Percentiles rank a stretch among this genome's conserved stretches.
Conservation (phyloP, 2,113 vertebrate species). For the Falco punctatus region DNA sequence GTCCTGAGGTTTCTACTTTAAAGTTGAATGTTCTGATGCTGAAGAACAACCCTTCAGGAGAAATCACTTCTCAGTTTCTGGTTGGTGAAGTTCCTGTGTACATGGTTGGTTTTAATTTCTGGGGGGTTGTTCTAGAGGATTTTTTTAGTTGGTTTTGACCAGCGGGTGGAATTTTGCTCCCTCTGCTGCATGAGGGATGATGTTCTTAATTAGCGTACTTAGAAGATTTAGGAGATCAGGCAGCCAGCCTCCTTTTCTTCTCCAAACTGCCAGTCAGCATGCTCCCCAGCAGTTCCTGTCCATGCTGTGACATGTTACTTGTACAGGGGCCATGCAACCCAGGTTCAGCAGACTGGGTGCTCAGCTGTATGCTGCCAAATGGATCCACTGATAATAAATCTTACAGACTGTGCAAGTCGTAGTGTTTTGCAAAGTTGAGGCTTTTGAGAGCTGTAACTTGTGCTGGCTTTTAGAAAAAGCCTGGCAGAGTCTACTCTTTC, state of each 20-base stretch:
- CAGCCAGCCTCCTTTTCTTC: not conserved
- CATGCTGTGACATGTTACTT: not conserved
- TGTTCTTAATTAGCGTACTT: not conserved
- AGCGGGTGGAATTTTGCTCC: not conserved
- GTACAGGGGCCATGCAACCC: not conserved
- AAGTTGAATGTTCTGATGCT: not conserved
- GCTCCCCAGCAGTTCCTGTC: not conserved
- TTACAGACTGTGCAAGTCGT: not conserved
- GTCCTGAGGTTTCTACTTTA: not conserved
- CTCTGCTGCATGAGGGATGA: not conserved
- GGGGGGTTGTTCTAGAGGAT: not conserved
- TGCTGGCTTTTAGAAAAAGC: not conserved
- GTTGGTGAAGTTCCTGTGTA: not conserved
- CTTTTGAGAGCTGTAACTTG: not conserved
- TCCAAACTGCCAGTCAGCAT: not conserved
- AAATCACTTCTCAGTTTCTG: not conserved
- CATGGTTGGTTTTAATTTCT: rapidly evolving
- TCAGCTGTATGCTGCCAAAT: not conserved
- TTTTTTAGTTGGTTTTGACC: not conserved
- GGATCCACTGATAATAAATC: not conserved
- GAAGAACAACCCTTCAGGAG: not conserved
- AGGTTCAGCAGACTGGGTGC: not conserved
- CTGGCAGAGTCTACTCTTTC: not conserved
- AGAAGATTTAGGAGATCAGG: not conserved
- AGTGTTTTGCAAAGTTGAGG: not conserved